A percentile compares a stretch with the other conserved stretches of the same genome.
These are phyloP conservation scores for Harpalus rufipes DNA, from an alignment of 2,888 invertebrate species.

Conservation along the genomic window DNA sequence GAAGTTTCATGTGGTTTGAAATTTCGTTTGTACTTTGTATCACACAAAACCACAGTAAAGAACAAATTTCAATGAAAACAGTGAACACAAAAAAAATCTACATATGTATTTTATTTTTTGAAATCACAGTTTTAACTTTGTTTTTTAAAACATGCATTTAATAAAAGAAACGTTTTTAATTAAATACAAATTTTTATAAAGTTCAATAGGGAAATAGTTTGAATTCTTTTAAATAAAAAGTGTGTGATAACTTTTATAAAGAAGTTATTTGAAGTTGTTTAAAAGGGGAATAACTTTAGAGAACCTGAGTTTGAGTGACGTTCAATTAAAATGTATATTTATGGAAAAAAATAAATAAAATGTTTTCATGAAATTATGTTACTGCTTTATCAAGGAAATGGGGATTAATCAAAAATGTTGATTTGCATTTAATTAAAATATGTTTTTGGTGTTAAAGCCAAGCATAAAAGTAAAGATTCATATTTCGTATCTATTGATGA, in stretches of 20 bases:
- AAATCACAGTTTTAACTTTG: not conserved
- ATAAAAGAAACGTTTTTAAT: not conserved
- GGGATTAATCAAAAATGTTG: not conserved
- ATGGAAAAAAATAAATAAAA: not conserved
- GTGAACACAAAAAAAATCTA: too few relatives aligned
- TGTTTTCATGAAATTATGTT: not conserved
- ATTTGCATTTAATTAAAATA: not conserved
- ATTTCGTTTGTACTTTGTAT: too few relatives aligned
- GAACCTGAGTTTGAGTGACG: not conserved
- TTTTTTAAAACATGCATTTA: too few relatives aligned
- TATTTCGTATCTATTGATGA: too few relatives aligned
- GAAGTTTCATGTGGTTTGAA: not conserved
- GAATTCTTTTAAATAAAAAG: not conserved
- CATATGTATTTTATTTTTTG: too few relatives aligned
- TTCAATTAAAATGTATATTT: constrained; percentile 1
- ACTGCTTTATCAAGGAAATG: not conserved
- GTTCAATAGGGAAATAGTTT: not conserved
- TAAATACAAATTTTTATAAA: not conserved
- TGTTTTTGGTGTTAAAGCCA: not conserved
- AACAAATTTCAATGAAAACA: too few relatives aligned
- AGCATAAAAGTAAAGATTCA: too few relatives aligned
- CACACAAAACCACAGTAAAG: too few relatives aligned
- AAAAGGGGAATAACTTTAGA: not conserved
- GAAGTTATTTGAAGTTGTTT: too few relatives aligned
- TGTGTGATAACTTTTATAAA: too few relatives aligned